phyloP scores from a whole-genome alignment of 2,113 vertebrate species.

The Labrus mixtus region DNA sequence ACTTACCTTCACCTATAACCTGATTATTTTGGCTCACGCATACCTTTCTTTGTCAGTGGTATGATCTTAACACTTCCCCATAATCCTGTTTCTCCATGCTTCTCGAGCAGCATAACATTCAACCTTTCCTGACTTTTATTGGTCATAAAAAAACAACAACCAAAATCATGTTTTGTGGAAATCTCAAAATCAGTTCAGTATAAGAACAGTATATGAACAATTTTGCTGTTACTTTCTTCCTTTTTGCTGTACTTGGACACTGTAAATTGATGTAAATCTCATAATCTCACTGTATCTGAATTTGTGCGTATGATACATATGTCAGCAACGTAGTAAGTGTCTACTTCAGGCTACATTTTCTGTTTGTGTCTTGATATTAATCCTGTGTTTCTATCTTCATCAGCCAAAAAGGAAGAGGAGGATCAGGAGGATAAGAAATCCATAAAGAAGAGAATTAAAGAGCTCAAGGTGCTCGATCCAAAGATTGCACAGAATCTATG shows the following conservation, averaged over 20 bases:
- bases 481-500: constrained; percentile 98
- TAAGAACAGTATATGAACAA: background rate
- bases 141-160: background rate
- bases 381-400: constrained; percentile 51
- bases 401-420: constrained; percentile 91
- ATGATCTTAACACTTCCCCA: constrained; percentile 55
- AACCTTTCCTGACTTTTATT: constrained; percentile 49
- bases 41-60: constrained; percentile 25
- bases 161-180: background rate
- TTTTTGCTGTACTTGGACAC: background rate
- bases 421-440: constrained; percentile 90
- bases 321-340: constrained; percentile 6
- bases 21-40: constrained; percentile 13
- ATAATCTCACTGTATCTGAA: constrained; percentile 1
- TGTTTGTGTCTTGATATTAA: constrained; percentile 23
- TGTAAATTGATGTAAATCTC: constrained; percentile 5
- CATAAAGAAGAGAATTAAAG: constrained; percentile 95
- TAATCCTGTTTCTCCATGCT: constrained; percentile 71
- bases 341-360: constrained; percentile 30
- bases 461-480: constrained; percentile 95
- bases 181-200: background rate
- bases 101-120: constrained; percentile 45
- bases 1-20: constrained; percentile 32
- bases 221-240: background rate
- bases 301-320: constrained; percentile 6